Evolutionary conservation across 2,797 vertebrate genomes (phyloP).

Genomic region (Margarornis squamiger): DNA sequence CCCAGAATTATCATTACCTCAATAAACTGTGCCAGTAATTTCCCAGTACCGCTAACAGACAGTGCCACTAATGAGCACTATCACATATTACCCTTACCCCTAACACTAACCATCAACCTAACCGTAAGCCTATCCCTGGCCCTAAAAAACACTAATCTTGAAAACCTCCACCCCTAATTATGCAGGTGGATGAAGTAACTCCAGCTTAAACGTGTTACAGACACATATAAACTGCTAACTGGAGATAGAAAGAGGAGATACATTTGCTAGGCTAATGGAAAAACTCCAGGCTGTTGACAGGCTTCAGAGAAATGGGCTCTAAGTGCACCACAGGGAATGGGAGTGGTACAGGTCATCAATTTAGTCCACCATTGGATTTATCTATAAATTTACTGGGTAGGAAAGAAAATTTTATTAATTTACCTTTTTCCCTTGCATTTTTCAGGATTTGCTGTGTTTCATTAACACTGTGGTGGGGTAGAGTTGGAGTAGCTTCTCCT

Average conservation of each 20-base stretch:
- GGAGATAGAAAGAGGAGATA: not conserved
- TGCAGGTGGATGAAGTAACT: not conserved
- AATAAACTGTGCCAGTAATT: too few relatives aligned
- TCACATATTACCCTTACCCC: too few relatives aligned
- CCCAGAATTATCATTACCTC: too few relatives aligned
- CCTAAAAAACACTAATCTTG: too few relatives aligned
- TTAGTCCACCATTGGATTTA: not conserved
- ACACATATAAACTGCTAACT: not conserved
- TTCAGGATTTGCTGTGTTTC: fast-evolving
- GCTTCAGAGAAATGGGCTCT: not conserved
- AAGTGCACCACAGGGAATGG: not conserved
- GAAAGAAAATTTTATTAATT: not conserved
- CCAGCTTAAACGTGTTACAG: not conserved
- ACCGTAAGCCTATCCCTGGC: too few relatives aligned
- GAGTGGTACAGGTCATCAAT: not conserved
- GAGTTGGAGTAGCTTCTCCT: not conserved
- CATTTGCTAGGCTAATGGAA: not conserved
- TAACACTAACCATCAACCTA: too few relatives aligned
- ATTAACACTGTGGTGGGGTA: fast-evolving
- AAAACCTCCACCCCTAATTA: too few relatives aligned
- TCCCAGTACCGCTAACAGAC: too few relatives aligned
- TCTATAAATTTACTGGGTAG: not conserved
- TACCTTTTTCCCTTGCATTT: not conserved
- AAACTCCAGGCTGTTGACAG: not conserved
- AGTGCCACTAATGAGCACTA: too few relatives aligned